Conservation (phyloP, 92 coral and sea anemone species). For the Paragorgia papillata region DNA sequence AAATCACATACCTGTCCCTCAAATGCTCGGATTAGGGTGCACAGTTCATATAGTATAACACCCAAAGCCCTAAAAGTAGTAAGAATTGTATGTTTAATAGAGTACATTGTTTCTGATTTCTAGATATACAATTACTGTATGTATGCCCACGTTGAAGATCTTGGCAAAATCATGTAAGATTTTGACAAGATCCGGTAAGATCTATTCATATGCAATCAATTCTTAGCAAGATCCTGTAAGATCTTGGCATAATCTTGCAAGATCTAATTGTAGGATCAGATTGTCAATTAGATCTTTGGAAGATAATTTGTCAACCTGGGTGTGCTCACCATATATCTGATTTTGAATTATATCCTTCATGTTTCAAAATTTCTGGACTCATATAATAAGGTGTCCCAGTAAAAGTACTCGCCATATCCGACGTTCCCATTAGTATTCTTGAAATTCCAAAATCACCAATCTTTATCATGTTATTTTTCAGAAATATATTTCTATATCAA, state of each 20-base stretch:
- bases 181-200: no score
- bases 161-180: no score
- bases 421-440: constrained; percentile 97
- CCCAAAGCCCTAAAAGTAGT: constrained; percentile 84
- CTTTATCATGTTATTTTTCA: constrained; percentile 88
- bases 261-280: no score
- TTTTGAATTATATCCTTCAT: constrained; percentile 92
- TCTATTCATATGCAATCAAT: no score
- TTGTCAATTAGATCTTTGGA: no score
- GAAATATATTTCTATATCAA: constrained; percentile 74
- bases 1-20: constrained; percentile 81
- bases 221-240: no score
- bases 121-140: no score
- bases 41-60: constrained; percentile 86
- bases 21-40: constrained; percentile 84
- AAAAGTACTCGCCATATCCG: constrained; percentile 95
- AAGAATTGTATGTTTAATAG: no score
- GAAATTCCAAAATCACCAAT: constrained; percentile 98
- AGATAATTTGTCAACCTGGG: no score
- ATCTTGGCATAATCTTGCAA: no score
- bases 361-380: constrained; percentile 98
- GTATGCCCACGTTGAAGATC: no score
- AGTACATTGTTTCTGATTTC: no score
- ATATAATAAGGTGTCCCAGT: constrained; percentile 98
- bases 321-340: constrained; percentile 84